Conservation (phyloP, 2,113 vertebrate species). For the Pygoscelis adeliae region DNA sequence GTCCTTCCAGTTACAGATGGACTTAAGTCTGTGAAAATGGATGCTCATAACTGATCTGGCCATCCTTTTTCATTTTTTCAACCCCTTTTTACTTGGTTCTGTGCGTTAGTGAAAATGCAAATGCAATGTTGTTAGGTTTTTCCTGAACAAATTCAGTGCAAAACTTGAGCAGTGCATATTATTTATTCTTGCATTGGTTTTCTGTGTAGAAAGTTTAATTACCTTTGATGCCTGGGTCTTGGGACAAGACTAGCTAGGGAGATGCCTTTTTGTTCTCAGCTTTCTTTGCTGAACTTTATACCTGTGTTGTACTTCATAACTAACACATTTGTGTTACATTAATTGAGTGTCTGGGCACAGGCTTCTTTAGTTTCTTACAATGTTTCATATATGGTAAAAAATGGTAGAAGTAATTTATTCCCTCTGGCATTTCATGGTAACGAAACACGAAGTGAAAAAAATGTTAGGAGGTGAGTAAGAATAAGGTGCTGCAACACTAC, state of each 20-base stretch:
- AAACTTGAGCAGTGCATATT: neutral
- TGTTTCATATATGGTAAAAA: neutral
- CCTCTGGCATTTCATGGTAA: neutral
- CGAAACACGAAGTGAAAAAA: neutral
- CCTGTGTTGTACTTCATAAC: neutral
- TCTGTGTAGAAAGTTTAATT: neutral
- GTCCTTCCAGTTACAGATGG: neutral
- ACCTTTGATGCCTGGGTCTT: neutral
- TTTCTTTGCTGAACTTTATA: neutral
- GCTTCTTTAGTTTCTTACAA: neutral
- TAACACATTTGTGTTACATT: neutral
- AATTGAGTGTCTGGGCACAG: neutral
- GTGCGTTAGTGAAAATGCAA: neutral
- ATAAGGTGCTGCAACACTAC: neutral
- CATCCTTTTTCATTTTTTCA: neutral
- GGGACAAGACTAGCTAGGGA: neutral
- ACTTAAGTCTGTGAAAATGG: neutral
- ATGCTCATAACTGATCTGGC: neutral
- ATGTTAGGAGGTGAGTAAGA: neutral
- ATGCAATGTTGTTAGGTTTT: neutral
- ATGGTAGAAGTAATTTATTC: neutral
- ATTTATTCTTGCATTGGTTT: neutral
- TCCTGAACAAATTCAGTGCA: neutral
- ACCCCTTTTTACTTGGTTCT: neutral
- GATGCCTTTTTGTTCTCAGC: neutral